Evolutionary conservation across 2,888 invertebrate species (phyloP).

Genomic region (Nasonia oneida): DNA sequence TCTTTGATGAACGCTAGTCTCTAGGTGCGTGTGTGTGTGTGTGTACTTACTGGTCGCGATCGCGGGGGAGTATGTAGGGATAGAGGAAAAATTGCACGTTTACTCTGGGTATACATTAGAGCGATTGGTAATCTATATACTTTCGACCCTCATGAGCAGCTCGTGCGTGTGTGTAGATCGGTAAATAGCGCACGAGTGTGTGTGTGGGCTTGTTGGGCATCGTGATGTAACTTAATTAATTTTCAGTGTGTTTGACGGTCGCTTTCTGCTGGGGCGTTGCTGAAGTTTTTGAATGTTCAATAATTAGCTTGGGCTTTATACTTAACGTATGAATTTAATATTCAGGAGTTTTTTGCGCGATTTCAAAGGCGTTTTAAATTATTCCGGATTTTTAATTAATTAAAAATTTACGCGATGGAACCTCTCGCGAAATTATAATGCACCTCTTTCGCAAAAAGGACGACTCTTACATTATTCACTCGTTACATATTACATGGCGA

Average conservation of each 20-base stretch:
- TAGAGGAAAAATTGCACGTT: slow-evolving; percentile 38
- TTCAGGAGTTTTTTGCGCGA: too few species aligned
- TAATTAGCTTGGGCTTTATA: too few species aligned
- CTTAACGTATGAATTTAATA: too few species aligned
- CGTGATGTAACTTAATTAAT: slow-evolving; percentile 38
- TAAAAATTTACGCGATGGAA: too few species aligned
- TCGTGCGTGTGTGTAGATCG: neutral
- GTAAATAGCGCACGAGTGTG: slow-evolving; percentile 3
- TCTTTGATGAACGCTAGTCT: slow-evolving; percentile 25
- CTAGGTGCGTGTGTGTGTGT: neutral
- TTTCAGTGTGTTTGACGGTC: neutral
- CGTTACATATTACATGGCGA: too few species aligned
- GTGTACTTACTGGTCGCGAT: neutral
- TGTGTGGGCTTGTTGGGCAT: neutral
- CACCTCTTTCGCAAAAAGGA: neutral
- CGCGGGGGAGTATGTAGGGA: neutral
- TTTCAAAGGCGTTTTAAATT: too few species aligned
- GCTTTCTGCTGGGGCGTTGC: neutral
- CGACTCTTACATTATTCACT: neutral
- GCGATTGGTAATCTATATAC: slow-evolving; percentile 50
- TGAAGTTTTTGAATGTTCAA: too few species aligned
- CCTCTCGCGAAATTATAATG: neutral
- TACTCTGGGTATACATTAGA: slow-evolving; percentile 31
- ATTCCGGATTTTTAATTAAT: too few species aligned
- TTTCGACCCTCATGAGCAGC: neutral